Conservation (phyloP, 2,888 invertebrate genomes). For the Scrobipalpa atriplicella region DNA sequence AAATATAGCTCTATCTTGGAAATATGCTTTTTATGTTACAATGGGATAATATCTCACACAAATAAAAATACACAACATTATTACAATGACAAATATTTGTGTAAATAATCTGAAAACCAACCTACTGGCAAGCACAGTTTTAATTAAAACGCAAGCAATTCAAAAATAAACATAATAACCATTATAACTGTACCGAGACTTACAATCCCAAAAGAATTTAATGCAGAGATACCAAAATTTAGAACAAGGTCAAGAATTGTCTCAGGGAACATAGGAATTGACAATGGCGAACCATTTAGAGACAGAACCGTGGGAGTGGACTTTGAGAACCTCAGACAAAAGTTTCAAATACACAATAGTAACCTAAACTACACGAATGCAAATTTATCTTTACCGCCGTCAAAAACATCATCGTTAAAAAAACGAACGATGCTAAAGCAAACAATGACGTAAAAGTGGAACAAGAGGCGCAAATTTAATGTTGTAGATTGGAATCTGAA, state of each 20-base stretch:
- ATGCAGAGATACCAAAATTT: conserved; percentile 50
- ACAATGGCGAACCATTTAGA: conserved; percentile 68
- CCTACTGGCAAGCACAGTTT: neutral
- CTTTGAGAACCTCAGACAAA: conserved; percentile 61
- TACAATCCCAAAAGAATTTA: conserved; percentile 33
- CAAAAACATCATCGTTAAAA: conserved; percentile 30
- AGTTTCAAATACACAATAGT: conserved; percentile 49
- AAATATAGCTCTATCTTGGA: neutral
- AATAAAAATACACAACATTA: neutral
- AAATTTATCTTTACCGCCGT: conserved; percentile 34
- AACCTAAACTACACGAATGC: conserved; percentile 31
- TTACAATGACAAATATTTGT: neutral
- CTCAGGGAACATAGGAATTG: conserved; percentile 62
- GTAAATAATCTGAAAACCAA: neutral
- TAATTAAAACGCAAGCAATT: conserved; percentile 7
- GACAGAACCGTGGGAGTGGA: conserved; percentile 68
- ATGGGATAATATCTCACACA: neutral
- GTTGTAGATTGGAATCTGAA: conserved; percentile 45
- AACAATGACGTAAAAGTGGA: conserved; percentile 25
- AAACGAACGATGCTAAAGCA: conserved; percentile 27
- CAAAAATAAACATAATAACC: neutral
- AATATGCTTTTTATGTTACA: neutral
- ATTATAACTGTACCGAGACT: conserved; percentile 44
- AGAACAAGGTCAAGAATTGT: conserved; percentile 77
- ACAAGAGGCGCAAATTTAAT: conserved; percentile 33